phyloP scores from a whole-genome alignment of 2,113 vertebrate genomes.

The Microcebus murinus region DNA sequence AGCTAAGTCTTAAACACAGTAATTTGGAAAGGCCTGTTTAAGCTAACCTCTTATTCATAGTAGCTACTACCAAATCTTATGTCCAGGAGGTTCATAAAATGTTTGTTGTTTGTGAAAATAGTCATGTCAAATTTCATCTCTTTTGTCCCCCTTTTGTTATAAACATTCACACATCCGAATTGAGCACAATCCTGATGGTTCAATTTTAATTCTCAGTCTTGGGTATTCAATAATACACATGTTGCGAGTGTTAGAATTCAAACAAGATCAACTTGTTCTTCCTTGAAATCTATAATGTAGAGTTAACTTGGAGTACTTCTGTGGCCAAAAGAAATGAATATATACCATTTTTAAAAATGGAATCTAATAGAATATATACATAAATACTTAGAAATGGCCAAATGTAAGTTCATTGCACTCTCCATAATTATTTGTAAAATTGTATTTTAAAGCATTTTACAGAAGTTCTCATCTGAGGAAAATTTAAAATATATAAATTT shows the following conservation, averaged over 20 bases:
- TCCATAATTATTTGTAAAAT: neutral
- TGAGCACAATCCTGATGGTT: slow-evolving; percentile 15
- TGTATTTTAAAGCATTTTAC: neutral
- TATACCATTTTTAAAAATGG: neutral
- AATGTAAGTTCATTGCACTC: neutral
- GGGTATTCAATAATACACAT: slow-evolving; percentile 56
- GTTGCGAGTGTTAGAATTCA: slow-evolving; percentile 35
- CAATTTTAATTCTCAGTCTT: slow-evolving; percentile 64
- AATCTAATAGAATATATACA: neutral
- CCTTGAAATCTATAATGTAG: neutral
- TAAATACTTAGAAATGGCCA: neutral
- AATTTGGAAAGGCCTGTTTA: slow-evolving; percentile 16
- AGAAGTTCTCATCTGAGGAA: neutral
- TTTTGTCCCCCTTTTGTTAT: neutral
- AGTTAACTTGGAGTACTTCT: neutral
- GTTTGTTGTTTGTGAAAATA: slow-evolving; percentile 38
- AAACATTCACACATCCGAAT: slow-evolving; percentile 34
- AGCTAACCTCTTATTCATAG: neutral
- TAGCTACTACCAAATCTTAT: neutral
- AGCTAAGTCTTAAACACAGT: neutral
- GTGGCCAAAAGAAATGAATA: neutral
- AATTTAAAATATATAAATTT: neutral
- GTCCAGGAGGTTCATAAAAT: neutral
- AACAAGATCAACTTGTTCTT: neutral
- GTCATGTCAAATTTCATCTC: neutral